Evolutionary conservation across 2,113 vertebrate genomes (phyloP).

Genomic region (Perca fluviatilis): DNA sequence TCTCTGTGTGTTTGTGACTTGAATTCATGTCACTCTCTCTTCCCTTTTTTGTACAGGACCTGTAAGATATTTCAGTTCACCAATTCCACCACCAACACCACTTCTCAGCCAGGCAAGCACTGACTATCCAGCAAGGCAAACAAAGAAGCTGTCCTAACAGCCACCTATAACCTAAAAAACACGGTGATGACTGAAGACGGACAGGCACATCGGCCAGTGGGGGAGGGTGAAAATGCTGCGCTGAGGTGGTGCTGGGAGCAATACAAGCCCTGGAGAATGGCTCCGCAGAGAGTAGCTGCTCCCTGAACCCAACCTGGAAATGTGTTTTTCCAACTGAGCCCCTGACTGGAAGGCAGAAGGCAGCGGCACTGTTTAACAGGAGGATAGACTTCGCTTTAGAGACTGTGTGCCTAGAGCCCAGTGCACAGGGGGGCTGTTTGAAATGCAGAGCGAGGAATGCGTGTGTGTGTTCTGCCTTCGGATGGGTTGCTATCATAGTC

Average conservation of each 20-base stretch:
- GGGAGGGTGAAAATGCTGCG: constrained; percentile 1
- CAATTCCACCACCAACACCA: constrained; percentile 48
- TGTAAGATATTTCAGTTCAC: constrained; percentile 72
- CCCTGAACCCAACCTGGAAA: constrained; percentile 52
- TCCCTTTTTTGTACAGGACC: constrained; percentile 61
- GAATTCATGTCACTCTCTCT: constrained; percentile 27
- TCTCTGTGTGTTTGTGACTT: constrained; percentile 7
- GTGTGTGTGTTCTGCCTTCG: constrained; percentile 65
- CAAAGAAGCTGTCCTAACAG: constrained; percentile 39
- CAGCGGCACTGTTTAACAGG: constrained; percentile 48
- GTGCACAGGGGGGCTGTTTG: constrained; percentile 65
- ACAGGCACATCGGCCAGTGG: constrained; percentile 28
- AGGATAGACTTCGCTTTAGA: constrained; percentile 49
- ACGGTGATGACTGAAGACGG: constrained; percentile 50
- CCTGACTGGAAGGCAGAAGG: constrained; percentile 55
- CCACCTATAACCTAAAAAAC: constrained; percentile 43
- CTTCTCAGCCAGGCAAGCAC: constrained; percentile 46
- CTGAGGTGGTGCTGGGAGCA: constrained; percentile 44
- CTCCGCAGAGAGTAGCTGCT: constrained; percentile 51
- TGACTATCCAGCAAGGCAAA: constrained; percentile 50
- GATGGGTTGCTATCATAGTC: constrained; percentile 82
- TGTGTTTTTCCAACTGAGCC: constrained; percentile 45
- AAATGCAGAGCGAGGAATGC: constrained; percentile 75
- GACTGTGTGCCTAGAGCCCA: constrained; percentile 56
- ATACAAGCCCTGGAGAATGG: constrained; percentile 32